phyloP scores from a whole-genome alignment of 2,888 invertebrate genomes.

The Drosophila austrosaltans region DNA sequence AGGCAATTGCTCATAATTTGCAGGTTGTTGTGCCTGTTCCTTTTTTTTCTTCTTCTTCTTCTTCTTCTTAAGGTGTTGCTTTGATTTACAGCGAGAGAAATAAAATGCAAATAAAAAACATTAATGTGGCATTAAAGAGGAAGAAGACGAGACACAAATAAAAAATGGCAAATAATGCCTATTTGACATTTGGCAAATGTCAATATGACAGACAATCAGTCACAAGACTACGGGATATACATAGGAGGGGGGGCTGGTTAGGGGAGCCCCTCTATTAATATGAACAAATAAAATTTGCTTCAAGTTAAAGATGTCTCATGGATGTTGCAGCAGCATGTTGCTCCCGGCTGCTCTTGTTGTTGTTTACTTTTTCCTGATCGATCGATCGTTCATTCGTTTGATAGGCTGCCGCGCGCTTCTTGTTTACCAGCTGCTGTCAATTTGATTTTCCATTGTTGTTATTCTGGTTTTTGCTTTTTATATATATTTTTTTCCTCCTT shows the following conservation, averaged over 20 bases:
- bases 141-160: slow-evolving; percentile 21
- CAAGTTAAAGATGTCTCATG: slow-evolving; percentile 1
- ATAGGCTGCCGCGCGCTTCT: slow-evolving; percentile 33
- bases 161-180: slow-evolving; percentile 59
- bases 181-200: slow-evolving; percentile 76
- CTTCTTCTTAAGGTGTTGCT: slow-evolving; percentile 53
- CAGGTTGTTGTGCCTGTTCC: slow-evolving; percentile 44
- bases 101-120: slow-evolving; percentile 26
- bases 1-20: slow-evolving; percentile 63
- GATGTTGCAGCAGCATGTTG: slow-evolving; percentile 55
- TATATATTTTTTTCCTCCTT: slow-evolving; percentile 21
- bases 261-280: background rate
- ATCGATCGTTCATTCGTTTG: background rate
- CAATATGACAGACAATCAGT: slow-evolving; percentile 48
- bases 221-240: too few species aligned
- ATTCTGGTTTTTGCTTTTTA: slow-evolving; percentile 14
- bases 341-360: slow-evolving; percentile 27
- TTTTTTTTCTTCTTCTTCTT: slow-evolving; percentile 17
- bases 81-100: slow-evolving; percentile 49
- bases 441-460: slow-evolving; percentile 40
- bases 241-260: too few species aligned
- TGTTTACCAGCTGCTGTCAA: slow-evolving; percentile 61
- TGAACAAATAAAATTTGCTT: slow-evolving; percentile 13
- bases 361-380: slow-evolving; percentile 54
- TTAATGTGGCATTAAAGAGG: slow-evolving; percentile 13